Percentiles rank a stretch among this genome's conserved stretches.
phyloP scores from a whole-genome alignment of 2,888 invertebrate genomes.

The Cepaea hortensis region DNA sequence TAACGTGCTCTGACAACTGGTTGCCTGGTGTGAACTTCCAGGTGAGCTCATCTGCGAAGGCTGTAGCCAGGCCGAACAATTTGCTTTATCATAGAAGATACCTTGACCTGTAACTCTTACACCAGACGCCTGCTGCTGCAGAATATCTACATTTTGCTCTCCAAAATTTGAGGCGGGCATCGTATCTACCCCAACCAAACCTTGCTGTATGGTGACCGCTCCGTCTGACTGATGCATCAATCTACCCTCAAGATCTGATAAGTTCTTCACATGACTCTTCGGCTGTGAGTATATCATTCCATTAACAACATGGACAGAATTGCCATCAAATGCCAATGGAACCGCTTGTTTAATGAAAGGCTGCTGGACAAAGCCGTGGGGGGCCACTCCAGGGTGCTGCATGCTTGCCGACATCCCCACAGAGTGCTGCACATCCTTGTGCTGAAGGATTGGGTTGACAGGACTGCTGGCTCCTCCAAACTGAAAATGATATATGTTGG shows the following conservation, averaged over 20 bases:
- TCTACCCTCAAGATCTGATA: conserved; percentile 32
- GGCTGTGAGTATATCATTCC: conserved; percentile 43
- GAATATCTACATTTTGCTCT: conserved; percentile 30
- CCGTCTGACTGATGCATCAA: conserved; percentile 41
- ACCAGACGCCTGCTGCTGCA: conserved; percentile 28
- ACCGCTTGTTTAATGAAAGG: conserved; percentile 39
- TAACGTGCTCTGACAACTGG: conserved; percentile 54
- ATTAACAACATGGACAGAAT: conserved; percentile 28
- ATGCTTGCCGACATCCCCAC: conserved; percentile 32
- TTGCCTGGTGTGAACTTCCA: conserved; percentile 7
- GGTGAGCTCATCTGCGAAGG: conserved; percentile 18
- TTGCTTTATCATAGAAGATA: conserved; percentile 34
- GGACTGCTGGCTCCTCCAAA: conserved; percentile 34
- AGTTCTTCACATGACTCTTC: conserved; percentile 29
- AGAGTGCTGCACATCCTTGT: conserved; percentile 44
- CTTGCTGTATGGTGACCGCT: conserved; percentile 27
- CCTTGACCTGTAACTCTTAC: conserved; percentile 17
- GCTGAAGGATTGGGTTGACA: conserved; percentile 35
- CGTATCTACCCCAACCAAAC: conserved; percentile 39
- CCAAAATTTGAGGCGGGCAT: conserved; percentile 34
- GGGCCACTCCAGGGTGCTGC: conserved; percentile 44
- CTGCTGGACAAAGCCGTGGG: conserved; percentile 37
- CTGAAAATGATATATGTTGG: conserved; percentile 41
- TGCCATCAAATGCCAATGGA: conserved; percentile 33
- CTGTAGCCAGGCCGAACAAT: conserved; percentile 38